Conservation (phyloP, 2,113 vertebrate genomes). For the rabbit (Oryctolagus cuniculus) region mOryCun1.1 NC_091432.1:24818501-24819000, state of each 20-base stretch:
- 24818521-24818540: background rate
- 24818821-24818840: background rate
- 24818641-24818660: background rate
- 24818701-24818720: background rate
- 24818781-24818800: background rate
- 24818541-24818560: background rate
- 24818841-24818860: background rate
- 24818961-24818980: background rate
- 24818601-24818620: background rate
- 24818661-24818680: background rate
- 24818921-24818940: background rate
- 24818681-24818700: background rate
- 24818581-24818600: background rate
- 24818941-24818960: background rate
- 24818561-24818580: background rate
- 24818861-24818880: background rate
- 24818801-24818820: background rate
- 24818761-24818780: background rate
- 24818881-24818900: background rate
- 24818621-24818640: background rate
- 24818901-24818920: background rate
- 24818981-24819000: background rate
- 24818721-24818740: background rate
- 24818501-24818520: background rate
- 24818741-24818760: background rate